Conservation (phyloP, 1,140 invertebrate genomes). For the Drosophila pandora region DNA sequence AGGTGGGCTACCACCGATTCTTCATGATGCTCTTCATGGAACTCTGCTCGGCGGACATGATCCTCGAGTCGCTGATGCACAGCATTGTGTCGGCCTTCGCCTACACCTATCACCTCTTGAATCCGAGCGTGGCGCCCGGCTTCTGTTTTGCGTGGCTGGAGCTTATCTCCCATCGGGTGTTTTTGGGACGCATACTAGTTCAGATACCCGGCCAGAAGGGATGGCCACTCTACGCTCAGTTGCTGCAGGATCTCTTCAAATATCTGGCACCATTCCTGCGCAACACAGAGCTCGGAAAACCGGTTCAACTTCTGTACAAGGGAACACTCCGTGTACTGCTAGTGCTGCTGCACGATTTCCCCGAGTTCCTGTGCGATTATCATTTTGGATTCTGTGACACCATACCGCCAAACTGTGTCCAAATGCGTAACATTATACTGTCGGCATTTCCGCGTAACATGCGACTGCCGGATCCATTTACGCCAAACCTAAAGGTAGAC, state of each 20-base stretch:
- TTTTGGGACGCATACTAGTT: slow-evolving; percentile 96
- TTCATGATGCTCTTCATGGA: slow-evolving; percentile 99
- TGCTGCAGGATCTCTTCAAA: slow-evolving; percentile 97
- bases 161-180: slow-evolving; percentile 97
- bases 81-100: slow-evolving; percentile 92
- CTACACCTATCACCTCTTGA: slow-evolving; percentile 95
- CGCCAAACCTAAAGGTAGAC: slow-evolving; percentile 98
- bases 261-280: slow-evolving; percentile 98
- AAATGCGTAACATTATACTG: slow-evolving; percentile 99
- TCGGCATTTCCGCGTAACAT: slow-evolving; percentile 99
- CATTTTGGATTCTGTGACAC: slow-evolving; percentile 99
- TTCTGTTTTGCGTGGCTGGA: slow-evolving; percentile 99
- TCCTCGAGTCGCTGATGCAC: slow-evolving; percentile 86
- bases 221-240: slow-evolving; percentile 95
- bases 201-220: slow-evolving; percentile 93
- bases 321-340: slow-evolving; percentile 97
- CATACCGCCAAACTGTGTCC: slow-evolving; percentile 99
- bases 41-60: slow-evolving; percentile 95
- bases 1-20: slow-evolving; percentile 98
- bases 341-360: slow-evolving; percentile 98
- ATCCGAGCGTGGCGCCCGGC: slow-evolving; percentile 97
- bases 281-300: slow-evolving; percentile 97
- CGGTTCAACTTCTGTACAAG: slow-evolving; percentile 97
- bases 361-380: slow-evolving; percentile 99
- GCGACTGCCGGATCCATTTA: slow-evolving; percentile 99